Evolutionary conservation across 2,113 vertebrate genomes (phyloP).

Genomic region (Chaetodon trifascialis): DNA sequence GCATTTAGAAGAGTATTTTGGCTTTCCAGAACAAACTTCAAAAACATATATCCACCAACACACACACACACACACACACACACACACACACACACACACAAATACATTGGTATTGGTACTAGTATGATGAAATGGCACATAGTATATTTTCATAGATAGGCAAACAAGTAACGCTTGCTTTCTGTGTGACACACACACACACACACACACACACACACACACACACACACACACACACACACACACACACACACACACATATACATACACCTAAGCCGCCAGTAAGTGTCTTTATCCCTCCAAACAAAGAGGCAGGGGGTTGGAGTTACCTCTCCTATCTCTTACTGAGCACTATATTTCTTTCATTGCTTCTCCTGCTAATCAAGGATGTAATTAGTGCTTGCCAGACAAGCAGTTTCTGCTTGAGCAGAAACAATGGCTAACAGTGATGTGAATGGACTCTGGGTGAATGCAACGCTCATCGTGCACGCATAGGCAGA

Average conservation of each 20-base stretch:
- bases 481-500: constrained; percentile 58
- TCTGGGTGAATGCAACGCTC: constrained; percentile 46
- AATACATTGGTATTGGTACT: background rate
- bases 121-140: background rate
- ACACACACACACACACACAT: too few relatives aligned
- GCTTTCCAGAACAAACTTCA: too few relatives aligned
- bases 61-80: too few relatives aligned
- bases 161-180: too few relatives aligned
- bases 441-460: constrained; percentile 60
- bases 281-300: background rate
- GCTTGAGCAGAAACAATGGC: constrained; percentile 72
- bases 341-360: constrained; percentile 13
- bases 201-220: background rate
- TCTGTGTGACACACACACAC: background rate
- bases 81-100: background rate
- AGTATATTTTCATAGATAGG: too few relatives aligned
- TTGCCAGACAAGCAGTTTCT: constrained; percentile 60
- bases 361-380: constrained; percentile 73
- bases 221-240: too few relatives aligned
- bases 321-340: constrained; percentile 32
- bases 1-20: too few relatives aligned
- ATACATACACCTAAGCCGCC: background rate
- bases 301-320: constrained; percentile 1
- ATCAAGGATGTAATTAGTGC: constrained; percentile 78
- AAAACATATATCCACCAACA: too few relatives aligned